These are phyloP conservation scores for Acanthopleura granulata DNA, from an alignment of 2,888 invertebrate species.

Conservation along the genomic window DNA sequence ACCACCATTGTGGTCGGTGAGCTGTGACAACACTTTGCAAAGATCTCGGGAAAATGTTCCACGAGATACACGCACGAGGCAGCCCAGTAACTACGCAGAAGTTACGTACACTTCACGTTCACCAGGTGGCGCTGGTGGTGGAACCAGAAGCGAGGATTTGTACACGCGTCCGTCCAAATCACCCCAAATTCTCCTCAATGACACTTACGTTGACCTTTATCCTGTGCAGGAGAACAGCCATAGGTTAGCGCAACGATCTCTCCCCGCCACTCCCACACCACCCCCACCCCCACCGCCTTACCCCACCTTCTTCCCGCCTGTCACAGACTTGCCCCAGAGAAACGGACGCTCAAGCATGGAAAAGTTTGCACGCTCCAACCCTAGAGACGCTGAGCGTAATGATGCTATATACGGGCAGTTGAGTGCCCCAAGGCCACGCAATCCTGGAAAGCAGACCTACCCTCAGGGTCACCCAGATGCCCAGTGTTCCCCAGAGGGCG, in stretches of 20 bases:
- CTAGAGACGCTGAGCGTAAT: not conserved
- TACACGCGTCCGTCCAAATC: not conserved
- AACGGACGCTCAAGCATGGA: not conserved
- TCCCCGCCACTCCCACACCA: not conserved
- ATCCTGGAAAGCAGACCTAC: not conserved
- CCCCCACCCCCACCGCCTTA: slow-evolving; percentile 15
- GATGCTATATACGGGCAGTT: not conserved
- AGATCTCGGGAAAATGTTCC: not conserved
- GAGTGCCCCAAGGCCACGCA: too few relatives aligned
- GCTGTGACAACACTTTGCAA: not conserved
- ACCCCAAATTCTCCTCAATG: slow-evolving; percentile 14
- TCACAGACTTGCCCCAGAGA: not conserved
- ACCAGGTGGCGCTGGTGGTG: not conserved
- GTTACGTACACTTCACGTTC: not conserved
- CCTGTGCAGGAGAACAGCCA: slow-evolving; percentile 5
- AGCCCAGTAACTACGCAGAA: not conserved
- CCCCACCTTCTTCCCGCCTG: not conserved
- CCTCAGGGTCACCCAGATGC: not conserved
- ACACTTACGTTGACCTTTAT: slow-evolving; percentile 1
- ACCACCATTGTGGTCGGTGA: not conserved
- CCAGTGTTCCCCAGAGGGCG: not conserved
- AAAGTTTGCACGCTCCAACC: not conserved
- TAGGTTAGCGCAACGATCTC: not conserved
- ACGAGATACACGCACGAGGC: not conserved
- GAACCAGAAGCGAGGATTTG: not conserved